Conservation (phyloP, 2,113 vertebrate genomes). For the Chaetodon auriga region DNA sequence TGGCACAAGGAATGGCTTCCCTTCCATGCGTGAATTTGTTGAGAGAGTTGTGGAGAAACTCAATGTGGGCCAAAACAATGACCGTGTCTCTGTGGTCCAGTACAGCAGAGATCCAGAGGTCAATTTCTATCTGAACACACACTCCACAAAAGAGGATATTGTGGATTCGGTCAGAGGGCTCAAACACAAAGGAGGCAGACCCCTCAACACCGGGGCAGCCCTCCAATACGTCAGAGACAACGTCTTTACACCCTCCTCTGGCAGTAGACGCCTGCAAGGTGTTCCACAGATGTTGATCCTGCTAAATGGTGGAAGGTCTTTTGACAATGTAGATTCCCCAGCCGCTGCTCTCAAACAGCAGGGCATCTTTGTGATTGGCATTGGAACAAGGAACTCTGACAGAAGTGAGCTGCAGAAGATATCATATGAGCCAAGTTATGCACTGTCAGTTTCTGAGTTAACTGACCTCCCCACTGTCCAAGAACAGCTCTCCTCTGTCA, state of each 20-base stretch:
- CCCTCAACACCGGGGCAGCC: conserved; percentile 68
- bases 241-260: conserved; percentile 85
- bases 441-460: conserved; percentile 61
- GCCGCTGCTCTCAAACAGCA: conserved; percentile 57
- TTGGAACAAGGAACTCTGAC: conserved; percentile 58
- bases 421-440: conserved; percentile 48
- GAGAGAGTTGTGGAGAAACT: conserved; percentile 64
- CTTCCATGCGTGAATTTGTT: conserved; percentile 63
- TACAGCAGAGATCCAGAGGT: conserved; percentile 68
- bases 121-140: conserved; percentile 69
- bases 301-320: conserved; percentile 66
- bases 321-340: conserved; percentile 64
- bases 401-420: conserved; percentile 58
- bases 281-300: conserved; percentile 85
- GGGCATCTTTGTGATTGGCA: conserved; percentile 50
- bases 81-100: conserved; percentile 70
- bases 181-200: conserved; percentile 67
- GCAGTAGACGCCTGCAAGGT: conserved; percentile 85
- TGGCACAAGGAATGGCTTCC: conserved; percentile 63
- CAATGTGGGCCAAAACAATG: conserved; percentile 52
- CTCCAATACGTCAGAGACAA: conserved; percentile 65
- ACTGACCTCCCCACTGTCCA: conserved; percentile 59
- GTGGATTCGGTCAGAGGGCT: conserved; percentile 44
- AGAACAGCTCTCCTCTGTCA: conserved; percentile 42
- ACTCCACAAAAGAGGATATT: conserved; percentile 41